Evolutionary conservation across 2,888 invertebrate genomes (phyloP).

Genomic region (Chouioia cunea): DNA sequence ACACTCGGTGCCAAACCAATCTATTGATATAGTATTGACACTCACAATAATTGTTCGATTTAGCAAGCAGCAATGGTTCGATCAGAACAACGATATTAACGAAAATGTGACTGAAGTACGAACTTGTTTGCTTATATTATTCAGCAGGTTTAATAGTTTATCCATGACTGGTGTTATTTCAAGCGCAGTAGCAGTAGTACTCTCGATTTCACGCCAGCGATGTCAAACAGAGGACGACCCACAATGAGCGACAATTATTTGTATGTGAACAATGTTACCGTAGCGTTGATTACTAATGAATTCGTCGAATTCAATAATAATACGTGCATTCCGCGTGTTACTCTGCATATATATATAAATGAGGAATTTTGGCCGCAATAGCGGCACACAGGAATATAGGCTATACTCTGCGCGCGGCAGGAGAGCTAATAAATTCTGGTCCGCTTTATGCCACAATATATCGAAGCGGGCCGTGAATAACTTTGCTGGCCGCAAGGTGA

Average conservation of each 20-base stretch:
- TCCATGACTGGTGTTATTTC: background rate
- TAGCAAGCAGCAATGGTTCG: conserved; percentile 3
- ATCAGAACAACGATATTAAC: background rate
- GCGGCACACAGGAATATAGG: background rate
- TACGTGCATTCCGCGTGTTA: background rate
- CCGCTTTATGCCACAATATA: conserved; percentile 18
- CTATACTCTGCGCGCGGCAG: background rate
- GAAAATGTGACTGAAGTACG: conserved; percentile 23
- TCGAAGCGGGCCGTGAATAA: conserved; percentile 30
- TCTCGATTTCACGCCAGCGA: background rate
- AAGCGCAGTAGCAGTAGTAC: background rate
- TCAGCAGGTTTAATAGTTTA: conserved; percentile 27
- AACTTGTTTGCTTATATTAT: conserved; percentile 25
- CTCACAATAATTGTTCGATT: conserved; percentile 1
- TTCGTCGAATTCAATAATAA: conserved; percentile 57
- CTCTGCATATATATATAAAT: background rate
- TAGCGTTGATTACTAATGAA: conserved; percentile 62
- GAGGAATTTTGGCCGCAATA: conserved; percentile 13
- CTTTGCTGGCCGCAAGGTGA: conserved; percentile 43
- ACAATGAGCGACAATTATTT: conserved; percentile 56
- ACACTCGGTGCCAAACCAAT: background rate
- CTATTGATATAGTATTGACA: background rate
- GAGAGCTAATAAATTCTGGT: conserved; percentile 41
- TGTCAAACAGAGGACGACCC: background rate
- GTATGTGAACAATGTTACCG: conserved; percentile 57